Evolutionary conservation across 2,797 vertebrate genomes (phyloP), one percentile per base, ranked within the genome.

Genomic region (Gymnoscopelus microlampas): DNA sequence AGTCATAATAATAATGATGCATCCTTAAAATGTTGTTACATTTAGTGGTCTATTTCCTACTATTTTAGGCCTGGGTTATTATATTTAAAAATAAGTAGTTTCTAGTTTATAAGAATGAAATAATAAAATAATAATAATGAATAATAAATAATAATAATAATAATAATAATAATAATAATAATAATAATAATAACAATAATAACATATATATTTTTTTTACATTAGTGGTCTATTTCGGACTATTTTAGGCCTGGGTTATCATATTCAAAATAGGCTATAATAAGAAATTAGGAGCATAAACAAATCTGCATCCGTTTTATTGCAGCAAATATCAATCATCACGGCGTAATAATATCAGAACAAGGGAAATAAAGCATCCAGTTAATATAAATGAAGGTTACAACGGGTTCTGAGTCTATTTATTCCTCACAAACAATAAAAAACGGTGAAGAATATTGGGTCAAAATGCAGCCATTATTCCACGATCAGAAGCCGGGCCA

Each of bases 401-500:
- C 5, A n/a, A 23, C 55, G 14, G 14, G 48, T 48, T 26, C 60
- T 26, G 47, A 48, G 23, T 13, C 39, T 29, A 14, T 60, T 5
- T 51, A 44, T 44, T 44, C 39, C 39, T 44, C 39, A 57, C 35
- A 63, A 74, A 67, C 66, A 47, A 73, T 63, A 81, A 81, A 65
- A 19, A 85, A 71, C 70, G 77, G 48, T 56, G 50, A 59, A 53
- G 13, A 60, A 3, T 13, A 19, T 19, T 19, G 35, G 72, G 73
- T 9, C 39, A 8, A 35, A 59, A 53, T 70, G 74, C 70, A 76
- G 73, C 78, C 76, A 69, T 39, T 32, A 6, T 84, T 76, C 50
- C 64, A 0, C 60, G 23, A 24, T 39, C 63, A 69, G 1, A 19
- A 23, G 48, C 55, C 66, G 63, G 71, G 47, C 63, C 23, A 51